Conservation (phyloP, 2,113 vertebrate species). For the Nibea albiflora region DNA sequence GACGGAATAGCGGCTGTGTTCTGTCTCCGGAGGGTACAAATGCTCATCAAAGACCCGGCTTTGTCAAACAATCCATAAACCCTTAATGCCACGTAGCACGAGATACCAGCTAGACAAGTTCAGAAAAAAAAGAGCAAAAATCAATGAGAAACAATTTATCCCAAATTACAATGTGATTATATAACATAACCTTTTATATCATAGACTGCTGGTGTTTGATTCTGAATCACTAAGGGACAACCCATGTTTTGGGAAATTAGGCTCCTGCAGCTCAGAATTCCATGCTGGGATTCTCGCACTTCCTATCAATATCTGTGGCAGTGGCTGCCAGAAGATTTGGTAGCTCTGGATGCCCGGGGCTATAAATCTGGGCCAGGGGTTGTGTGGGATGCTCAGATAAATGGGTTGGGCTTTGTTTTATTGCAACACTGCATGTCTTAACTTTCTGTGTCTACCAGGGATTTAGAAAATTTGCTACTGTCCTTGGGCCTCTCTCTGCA, state of each 20-base stretch:
- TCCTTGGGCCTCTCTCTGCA: slow-evolving; percentile 77
- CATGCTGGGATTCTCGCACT: slow-evolving; percentile 63
- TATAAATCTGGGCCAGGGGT: slow-evolving; percentile 82
- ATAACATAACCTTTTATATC: slow-evolving; percentile 43
- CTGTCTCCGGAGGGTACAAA: slow-evolving; percentile 67
- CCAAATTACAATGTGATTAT: slow-evolving; percentile 63
- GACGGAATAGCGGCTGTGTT: slow-evolving; percentile 62
- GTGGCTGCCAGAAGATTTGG: slow-evolving; percentile 80
- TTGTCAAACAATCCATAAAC: slow-evolving; percentile 72
- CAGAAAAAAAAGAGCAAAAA: slow-evolving; percentile 48
- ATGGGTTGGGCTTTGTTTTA: slow-evolving; percentile 83
- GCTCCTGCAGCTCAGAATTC: slow-evolving; percentile 63
- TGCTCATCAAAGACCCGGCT: slow-evolving; percentile 74
- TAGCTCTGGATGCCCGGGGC: slow-evolving; percentile 70
- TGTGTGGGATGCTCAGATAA: slow-evolving; percentile 84
- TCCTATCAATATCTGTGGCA: slow-evolving; percentile 77
- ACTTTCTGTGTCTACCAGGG: slow-evolving; percentile 78
- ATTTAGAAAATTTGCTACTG: slow-evolving; percentile 78
- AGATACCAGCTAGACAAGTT: slow-evolving; percentile 53
- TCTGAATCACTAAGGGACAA: slow-evolving; percentile 28
- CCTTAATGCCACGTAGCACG: slow-evolving; percentile 51
- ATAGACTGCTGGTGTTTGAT: slow-evolving; percentile 23
- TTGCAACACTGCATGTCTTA: slow-evolving; percentile 80
- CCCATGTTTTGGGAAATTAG: slow-evolving; percentile 59
- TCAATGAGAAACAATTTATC: slow-evolving; percentile 55